phyloP scores from a whole-genome alignment of 2,888 invertebrate species.

The Crioceris asparagi region DNA sequence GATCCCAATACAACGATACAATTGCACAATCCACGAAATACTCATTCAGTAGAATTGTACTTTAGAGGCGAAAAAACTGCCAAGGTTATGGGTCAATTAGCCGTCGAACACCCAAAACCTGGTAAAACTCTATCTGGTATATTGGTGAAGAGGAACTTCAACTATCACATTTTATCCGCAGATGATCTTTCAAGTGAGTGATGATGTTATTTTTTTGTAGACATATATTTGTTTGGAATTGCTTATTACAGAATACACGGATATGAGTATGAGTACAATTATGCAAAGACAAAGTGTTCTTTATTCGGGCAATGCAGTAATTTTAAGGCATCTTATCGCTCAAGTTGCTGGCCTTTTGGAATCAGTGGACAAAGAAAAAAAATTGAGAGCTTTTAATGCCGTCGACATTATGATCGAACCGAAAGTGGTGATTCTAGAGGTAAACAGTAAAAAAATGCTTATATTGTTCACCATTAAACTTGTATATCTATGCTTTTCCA shows the following conservation, averaged over 20 bases:
- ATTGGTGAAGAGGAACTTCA: constrained; percentile 93
- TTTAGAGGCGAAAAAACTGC: constrained; percentile 98
- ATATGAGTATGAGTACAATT: constrained; percentile 87
- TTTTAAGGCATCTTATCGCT: constrained; percentile 63
- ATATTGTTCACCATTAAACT: neutral
- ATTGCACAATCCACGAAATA: constrained; percentile 88
- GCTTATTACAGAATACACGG: constrained; percentile 75
- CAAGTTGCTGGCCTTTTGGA: constrained; percentile 70
- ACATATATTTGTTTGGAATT: neutral
- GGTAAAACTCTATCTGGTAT: constrained; percentile 80
- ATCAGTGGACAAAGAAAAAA: constrained; percentile 54
- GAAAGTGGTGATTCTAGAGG: constrained; percentile 72
- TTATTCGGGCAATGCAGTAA: constrained; percentile 64
- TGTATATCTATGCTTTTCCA: constrained; percentile 28
- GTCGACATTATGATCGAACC: constrained; percentile 74
- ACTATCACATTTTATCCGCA: constrained; percentile 89
- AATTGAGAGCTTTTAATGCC: constrained; percentile 70
- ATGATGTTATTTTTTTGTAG: constrained; percentile 3
- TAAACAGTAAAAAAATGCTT: constrained; percentile 5
- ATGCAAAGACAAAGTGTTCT: constrained; percentile 86
- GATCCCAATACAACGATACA: constrained; percentile 64
- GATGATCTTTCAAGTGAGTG: constrained; percentile 75
- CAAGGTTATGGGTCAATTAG: constrained; percentile 92
- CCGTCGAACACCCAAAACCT: constrained; percentile 69
- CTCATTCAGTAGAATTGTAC: constrained; percentile 82